Base-by-base conservation (phyloP, 2,113 vertebrate species). In the Amia ocellicauda region DNA sequence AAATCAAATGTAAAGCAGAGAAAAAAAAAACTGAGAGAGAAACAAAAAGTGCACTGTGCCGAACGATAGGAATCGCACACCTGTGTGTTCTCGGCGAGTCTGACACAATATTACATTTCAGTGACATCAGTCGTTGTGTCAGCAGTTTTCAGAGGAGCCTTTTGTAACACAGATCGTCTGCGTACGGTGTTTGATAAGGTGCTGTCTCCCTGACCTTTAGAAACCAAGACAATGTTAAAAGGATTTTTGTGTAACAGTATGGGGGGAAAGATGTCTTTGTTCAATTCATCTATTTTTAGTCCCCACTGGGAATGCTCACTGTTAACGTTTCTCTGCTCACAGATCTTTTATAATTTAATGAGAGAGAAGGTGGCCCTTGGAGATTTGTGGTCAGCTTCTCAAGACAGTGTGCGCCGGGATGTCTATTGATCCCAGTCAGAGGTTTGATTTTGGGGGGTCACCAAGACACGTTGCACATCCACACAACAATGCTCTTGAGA, bases 311-410 rank as follows among this genome's bases (percentile, higher is more conserved):
- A 80, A 77, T 74, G 78, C 72, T 76, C 51, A 40, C 69, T n/a
- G 28, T 73, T 70, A 68, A 73, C 73, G 80, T 83, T 85, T 86
- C 81, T 85, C 62, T 70, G 78, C 77, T 83, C 76, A 78, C 64
- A 63, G 81, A 84, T 75, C 76, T 78, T 86, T 84, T 79, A 88
- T 88, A 80, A 87, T 87, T 88, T 88, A 88, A 89, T 83, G 81
- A 86, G 78, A 70, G 60, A 75, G 70, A 72, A 67, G 75, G 70
- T 54, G 49, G 72, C 64, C 78, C 68, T 71, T 50, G 7, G 74
- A 84, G 81, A 88, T 88, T 86, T 79, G 84, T 75, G 73, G 73
- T 4, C 41, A 68, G 63, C 58, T 60, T 79, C 71, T 80, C 54
- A 67, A 74, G 76, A 74, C 74, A 4, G 71, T 70, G 42, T 51